Conservation (phyloP, 1,140 invertebrate genomes). For the Oryzaephilus surinamensis region DNA sequence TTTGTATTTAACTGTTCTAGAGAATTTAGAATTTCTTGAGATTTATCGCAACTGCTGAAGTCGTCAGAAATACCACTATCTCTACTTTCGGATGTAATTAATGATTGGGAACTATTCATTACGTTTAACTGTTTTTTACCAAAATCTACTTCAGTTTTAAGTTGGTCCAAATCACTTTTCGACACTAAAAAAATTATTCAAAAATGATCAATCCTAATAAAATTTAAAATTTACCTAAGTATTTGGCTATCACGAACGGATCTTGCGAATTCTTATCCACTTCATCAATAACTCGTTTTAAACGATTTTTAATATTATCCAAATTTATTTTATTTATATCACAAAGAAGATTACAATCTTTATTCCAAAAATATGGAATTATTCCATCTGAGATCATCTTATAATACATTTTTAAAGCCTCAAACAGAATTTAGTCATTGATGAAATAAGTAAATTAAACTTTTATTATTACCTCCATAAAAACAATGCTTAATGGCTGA, state of each 20-base stretch:
- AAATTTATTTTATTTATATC: neutral
- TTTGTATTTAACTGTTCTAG: too few species aligned
- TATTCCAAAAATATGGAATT: conserved; percentile 8
- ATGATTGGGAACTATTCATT: too few species aligned
- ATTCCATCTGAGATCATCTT: conserved; percentile 1
- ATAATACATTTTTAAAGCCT: neutral
- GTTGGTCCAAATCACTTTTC: neutral
- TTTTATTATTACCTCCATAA: conserved; percentile 33
- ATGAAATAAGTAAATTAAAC: too few species aligned
- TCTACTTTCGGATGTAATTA: too few species aligned
- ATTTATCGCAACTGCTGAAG: too few species aligned
- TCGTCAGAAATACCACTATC: too few species aligned
- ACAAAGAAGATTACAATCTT: conserved; percentile 2
- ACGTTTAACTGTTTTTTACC: too few species aligned
- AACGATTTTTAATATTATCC: conserved; percentile 3
- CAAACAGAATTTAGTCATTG: too few species aligned
- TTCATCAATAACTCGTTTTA: conserved; percentile 1
- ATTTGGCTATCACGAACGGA: conserved; percentile 1
- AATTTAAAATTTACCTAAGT: conserved; percentile 4
- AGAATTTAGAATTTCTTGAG: too few species aligned
- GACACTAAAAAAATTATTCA: too few species aligned
- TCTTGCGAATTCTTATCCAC: conserved; percentile 4
- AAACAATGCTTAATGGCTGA: conserved; percentile 34
- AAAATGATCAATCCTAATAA: neutral
- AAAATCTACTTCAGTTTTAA: neutral